Percentiles rank a stretch among this genome's conserved stretches.
phyloP scores from a whole-genome alignment of 1,140 invertebrate species.

The Trinorchestia longiramus region DNA sequence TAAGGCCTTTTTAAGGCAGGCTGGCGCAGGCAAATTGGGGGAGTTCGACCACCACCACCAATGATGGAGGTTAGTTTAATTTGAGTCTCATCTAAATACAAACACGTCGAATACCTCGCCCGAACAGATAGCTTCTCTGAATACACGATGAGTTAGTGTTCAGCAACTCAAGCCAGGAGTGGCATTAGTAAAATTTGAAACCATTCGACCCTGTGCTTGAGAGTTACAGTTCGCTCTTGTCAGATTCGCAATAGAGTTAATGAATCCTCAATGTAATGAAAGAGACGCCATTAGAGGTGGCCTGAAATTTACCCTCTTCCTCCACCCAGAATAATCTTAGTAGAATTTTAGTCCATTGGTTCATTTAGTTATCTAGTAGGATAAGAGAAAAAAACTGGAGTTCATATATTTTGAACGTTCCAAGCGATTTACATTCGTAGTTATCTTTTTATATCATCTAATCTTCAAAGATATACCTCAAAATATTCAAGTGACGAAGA shows the following conservation, averaged over 20 bases:
- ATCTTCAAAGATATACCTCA: too few species aligned
- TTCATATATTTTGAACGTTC: neutral
- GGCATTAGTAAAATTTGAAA: neutral
- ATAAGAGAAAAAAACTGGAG: neutral
- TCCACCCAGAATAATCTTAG: neutral
- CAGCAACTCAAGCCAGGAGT: neutral
- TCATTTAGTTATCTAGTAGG: neutral
- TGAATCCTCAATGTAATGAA: neutral
- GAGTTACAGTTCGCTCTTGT: neutral
- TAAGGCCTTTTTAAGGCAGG: neutral
- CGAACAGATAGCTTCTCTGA: neutral
- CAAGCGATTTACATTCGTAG: neutral
- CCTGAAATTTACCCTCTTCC: neutral
- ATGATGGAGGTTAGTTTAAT: constrained; percentile 48
- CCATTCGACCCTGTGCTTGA: neutral
- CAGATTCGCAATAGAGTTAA: neutral
- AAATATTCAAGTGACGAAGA: too few species aligned
- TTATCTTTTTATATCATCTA: neutral
- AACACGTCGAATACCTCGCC: constrained; percentile 11
- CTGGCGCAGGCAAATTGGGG: neutral
- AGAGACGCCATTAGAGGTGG: neutral
- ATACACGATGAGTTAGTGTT: neutral
- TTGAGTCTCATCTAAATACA: constrained; percentile 27
- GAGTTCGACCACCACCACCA: neutral
- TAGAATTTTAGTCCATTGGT: neutral